Evolutionary conservation across 2,888 invertebrate genomes (phyloP).

Genomic region (Iphiclides podalirius): DNA sequence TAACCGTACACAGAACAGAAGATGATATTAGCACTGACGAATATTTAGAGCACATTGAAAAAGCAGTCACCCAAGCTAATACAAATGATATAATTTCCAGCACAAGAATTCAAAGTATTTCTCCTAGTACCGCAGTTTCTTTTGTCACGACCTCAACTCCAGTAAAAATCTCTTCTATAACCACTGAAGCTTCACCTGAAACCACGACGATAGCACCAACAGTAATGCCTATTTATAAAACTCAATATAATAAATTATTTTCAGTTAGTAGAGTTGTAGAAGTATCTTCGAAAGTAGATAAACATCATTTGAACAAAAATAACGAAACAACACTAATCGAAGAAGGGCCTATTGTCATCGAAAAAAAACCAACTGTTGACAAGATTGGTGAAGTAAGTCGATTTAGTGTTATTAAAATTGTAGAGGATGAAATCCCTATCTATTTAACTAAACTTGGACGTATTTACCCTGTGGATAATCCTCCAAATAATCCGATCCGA

Average conservation of each 20-base stretch:
- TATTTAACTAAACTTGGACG: slow-evolving; percentile 71
- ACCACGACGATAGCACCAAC: slow-evolving; percentile 47
- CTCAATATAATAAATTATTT: slow-evolving; percentile 81
- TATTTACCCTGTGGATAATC: slow-evolving; percentile 72
- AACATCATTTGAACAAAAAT: slow-evolving; percentile 78
- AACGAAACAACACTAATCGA: slow-evolving; percentile 75
- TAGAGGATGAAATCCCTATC: slow-evolving; percentile 80
- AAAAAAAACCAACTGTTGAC: slow-evolving; percentile 81
- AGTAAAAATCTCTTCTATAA: slow-evolving; percentile 32
- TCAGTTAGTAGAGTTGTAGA: slow-evolving; percentile 85
- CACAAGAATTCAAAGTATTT: slow-evolving; percentile 35
- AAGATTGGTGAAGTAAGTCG: slow-evolving; percentile 86
- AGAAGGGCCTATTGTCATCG: slow-evolving; percentile 76
- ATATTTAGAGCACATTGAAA: slow-evolving; percentile 58
- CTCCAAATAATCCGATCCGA: slow-evolving; percentile 69
- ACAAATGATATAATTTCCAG: slow-evolving; percentile 44
- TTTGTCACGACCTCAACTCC: slow-evolving; percentile 15
- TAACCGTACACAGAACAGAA: slow-evolving; percentile 48
- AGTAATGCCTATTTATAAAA: slow-evolving; percentile 60
- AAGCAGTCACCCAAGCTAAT: slow-evolving; percentile 50
- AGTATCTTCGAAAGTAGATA: slow-evolving; percentile 83
- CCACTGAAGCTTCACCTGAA: slow-evolving; percentile 33
- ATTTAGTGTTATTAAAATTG: slow-evolving; percentile 83
- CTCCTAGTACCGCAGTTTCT: slow-evolving; percentile 2
- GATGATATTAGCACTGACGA: slow-evolving; percentile 59